Evolutionary conservation across 2,113 vertebrate genomes (phyloP).

Genomic region (Clinocottus analis): DNA sequence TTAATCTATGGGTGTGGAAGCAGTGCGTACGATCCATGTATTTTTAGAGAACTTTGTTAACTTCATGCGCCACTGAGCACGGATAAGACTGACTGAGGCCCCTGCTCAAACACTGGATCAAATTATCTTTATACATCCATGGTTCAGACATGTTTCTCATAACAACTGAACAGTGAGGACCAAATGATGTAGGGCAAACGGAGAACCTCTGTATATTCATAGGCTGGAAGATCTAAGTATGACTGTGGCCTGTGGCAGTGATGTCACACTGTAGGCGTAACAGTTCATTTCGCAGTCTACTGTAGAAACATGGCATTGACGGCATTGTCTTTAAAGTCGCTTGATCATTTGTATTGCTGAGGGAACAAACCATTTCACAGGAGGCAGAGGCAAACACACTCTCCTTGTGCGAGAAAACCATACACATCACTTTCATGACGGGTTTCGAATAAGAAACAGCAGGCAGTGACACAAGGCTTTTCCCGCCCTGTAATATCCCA

Average conservation of each 20-base stretch:
- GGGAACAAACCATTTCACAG: slow-evolving; percentile 14
- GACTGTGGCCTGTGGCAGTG: not conserved
- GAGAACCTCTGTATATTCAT: not conserved
- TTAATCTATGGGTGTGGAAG: no score
- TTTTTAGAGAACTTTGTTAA: no score
- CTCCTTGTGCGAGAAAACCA: slow-evolving; percentile 12
- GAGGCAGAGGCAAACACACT: slow-evolving; percentile 15
- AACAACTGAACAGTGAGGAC: not conserved
- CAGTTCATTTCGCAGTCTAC: not conserved
- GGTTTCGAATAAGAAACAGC: slow-evolving; percentile 35
- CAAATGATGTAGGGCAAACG: no score
- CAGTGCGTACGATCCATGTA: no score
- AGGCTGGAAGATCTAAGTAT: not conserved
- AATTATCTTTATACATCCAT: no score
- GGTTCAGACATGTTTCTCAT: not conserved
- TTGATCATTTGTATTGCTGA: not conserved
- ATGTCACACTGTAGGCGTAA: not conserved
- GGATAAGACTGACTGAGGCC: no score
- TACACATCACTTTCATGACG: slow-evolving; percentile 24
- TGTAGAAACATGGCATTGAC: not conserved
- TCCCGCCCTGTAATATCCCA: not conserved
- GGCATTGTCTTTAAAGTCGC: not conserved
- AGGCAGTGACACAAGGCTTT: slow-evolving; percentile 10
- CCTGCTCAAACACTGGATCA: no score
- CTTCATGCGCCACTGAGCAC: no score